phyloP scores from a whole-genome alignment of 2,113 vertebrate species.

The Xiphophorus couchianus region DNA sequence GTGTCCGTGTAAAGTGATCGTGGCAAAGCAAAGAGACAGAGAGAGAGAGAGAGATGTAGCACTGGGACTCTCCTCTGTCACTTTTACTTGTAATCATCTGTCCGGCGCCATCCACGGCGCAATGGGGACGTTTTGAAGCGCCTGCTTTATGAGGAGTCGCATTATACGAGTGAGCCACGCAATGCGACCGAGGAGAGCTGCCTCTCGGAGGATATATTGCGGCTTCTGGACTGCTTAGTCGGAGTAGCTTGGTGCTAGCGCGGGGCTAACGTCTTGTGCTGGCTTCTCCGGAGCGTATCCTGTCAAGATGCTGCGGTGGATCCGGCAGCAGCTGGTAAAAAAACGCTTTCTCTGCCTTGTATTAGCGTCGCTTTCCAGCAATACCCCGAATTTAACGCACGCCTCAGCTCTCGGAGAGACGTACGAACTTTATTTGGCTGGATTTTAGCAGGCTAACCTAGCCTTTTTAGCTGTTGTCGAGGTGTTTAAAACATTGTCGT shows the following conservation, averaged over 20 bases:
- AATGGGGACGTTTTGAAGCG: slow-evolving; percentile 26
- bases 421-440: slow-evolving; percentile 40
- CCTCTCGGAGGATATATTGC: slow-evolving; percentile 49
- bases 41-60: slow-evolving; percentile 50
- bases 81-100: slow-evolving; percentile 28
- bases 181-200: slow-evolving; percentile 52
- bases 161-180: slow-evolving; percentile 41
- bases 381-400: too few species aligned
- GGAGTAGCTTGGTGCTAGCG: slow-evolving; percentile 77
- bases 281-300: slow-evolving; percentile 47
- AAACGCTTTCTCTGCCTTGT: slow-evolving; percentile 16
- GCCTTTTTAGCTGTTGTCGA: slow-evolving; percentile 29
- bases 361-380: neutral
- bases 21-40: slow-evolving; percentile 55
- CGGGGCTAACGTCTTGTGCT: slow-evolving; percentile 65
- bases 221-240: slow-evolving; percentile 61
- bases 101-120: slow-evolving; percentile 10
- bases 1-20: slow-evolving; percentile 30
- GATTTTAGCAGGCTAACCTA: slow-evolving; percentile 20
- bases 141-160: neutral
- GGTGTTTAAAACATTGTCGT: slow-evolving; percentile 43
- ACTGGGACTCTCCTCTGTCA: slow-evolving; percentile 65
- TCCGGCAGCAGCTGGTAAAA: slow-evolving; percentile 96
- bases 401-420: neutral
- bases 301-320: slow-evolving; percentile 91